These are phyloP conservation scores for Trachymyrmex septentrionalis DNA, from an alignment of 1,140 invertebrate species.

Conservation along the genomic window DNA sequence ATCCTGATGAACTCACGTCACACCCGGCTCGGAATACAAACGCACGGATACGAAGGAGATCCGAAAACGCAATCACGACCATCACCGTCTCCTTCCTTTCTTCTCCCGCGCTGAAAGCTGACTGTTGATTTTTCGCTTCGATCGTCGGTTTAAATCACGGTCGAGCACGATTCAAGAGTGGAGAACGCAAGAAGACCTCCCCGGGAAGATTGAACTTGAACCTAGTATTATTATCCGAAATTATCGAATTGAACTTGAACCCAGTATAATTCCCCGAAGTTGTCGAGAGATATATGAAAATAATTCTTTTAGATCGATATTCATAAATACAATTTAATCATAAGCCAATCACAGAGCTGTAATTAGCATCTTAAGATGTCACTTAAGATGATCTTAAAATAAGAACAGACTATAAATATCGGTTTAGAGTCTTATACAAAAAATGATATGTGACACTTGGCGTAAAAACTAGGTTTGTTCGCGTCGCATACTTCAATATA, in stretches of 20 bases:
- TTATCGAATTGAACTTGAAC: not conserved
- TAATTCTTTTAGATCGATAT: not conserved
- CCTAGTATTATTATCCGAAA: not conserved
- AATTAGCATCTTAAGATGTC: too few relatives aligned
- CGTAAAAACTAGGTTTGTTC: not conserved
- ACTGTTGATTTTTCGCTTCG: conserved; percentile 19
- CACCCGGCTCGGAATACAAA: not conserved
- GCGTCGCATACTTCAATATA: too few relatives aligned
- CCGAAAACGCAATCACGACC: not conserved
- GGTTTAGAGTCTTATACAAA: not conserved
- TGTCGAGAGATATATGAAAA: not conserved
- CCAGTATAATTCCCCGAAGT: not conserved
- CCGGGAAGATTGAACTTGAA: conserved; percentile 4
- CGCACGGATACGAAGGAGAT: not conserved
- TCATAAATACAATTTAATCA: too few relatives aligned
- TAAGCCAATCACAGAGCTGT: too few relatives aligned
- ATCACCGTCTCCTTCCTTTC: not conserved
- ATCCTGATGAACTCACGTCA: conserved; percentile 11
- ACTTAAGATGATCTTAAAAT: too few relatives aligned
- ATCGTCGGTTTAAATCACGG: not conserved
- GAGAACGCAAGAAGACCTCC: not conserved
- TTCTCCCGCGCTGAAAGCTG: not conserved
- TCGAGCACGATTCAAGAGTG: not conserved
- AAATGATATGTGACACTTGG: not conserved
- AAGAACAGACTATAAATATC: too few relatives aligned